Conservation (phyloP, 2,113 vertebrate genomes). For the Tonatia bakeri region DNA sequence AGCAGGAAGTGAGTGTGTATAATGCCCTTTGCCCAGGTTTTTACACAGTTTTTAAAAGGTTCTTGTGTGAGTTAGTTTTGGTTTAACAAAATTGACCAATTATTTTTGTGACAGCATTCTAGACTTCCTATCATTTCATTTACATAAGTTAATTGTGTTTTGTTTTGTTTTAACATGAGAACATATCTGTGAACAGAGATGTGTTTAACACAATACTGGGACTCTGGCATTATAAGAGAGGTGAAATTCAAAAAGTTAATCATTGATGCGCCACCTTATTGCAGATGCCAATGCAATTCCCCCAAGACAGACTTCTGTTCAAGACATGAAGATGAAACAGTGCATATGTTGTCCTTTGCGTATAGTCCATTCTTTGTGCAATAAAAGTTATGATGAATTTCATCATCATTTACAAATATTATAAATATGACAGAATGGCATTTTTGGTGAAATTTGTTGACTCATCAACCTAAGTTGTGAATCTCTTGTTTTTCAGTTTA, state of each 20-base stretch:
- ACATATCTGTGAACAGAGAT: neutral
- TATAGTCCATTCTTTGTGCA: neutral
- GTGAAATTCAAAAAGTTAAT: neutral
- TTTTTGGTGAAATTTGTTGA: neutral
- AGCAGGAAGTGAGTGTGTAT: neutral
- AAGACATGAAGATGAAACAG: neutral
- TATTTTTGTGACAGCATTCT: neutral
- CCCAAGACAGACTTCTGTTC: neutral
- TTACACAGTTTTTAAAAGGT: neutral
- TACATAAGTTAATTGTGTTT: neutral
- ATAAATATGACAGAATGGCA: neutral
- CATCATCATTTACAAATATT: neutral
- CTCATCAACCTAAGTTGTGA: neutral
- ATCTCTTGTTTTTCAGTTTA: neutral
- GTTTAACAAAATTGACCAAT: neutral
- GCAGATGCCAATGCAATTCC: neutral
- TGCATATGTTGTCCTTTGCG: neutral
- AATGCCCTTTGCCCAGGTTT: neutral
- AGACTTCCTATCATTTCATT: neutral
- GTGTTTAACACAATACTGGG: neutral
- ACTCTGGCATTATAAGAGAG: neutral
- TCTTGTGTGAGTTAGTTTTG: neutral
- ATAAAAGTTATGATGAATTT: neutral
- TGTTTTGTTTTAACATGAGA: neutral
- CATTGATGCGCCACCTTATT: neutral